Percentiles rank a stretch among this genome's conserved stretches.
phyloP scores from a whole-genome alignment of 2,888 invertebrate genomes.

The Leucozona laternaria region DNA sequence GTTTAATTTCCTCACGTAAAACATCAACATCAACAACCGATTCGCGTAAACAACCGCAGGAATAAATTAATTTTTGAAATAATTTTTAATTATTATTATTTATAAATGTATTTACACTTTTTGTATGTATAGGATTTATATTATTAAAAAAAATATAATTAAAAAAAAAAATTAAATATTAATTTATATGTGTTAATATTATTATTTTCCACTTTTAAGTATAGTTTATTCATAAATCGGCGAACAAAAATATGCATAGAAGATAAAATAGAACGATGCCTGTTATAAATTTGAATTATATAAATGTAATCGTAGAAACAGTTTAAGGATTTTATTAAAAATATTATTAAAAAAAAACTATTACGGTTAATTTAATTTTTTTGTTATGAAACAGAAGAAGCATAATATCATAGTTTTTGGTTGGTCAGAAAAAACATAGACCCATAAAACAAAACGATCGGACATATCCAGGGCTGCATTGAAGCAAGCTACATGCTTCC shows the following conservation, averaged over 20 bases:
- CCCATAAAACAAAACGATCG: too few species aligned
- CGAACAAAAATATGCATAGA: not conserved
- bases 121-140: constrained; percentile 23
- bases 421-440: too few species aligned
- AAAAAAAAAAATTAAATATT: not conserved
- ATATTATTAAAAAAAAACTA: not conserved
- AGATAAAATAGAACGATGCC: not conserved
- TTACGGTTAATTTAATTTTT: too few species aligned
- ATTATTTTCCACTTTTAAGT: constrained; percentile 1
- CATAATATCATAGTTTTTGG: too few species aligned
- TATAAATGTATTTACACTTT: constrained; percentile 16
- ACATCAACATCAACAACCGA: constrained; percentile 14
- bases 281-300: not conserved
- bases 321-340: not conserved
- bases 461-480: too few species aligned
- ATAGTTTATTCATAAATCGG: not conserved
- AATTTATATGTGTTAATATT: not conserved
- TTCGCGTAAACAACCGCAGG: constrained; percentile 14
- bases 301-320: not conserved
- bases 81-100: constrained; percentile 57
- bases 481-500: too few species aligned
- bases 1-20: constrained; percentile 19
- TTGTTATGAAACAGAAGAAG: too few species aligned
- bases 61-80: constrained; percentile 47
- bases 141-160: constrained; percentile 1